Evolutionary conservation across 2,113 vertebrate genomes (phyloP), one percentile per base, ranked within the genome.

Genomic region (Epinephelus moara): DNA sequence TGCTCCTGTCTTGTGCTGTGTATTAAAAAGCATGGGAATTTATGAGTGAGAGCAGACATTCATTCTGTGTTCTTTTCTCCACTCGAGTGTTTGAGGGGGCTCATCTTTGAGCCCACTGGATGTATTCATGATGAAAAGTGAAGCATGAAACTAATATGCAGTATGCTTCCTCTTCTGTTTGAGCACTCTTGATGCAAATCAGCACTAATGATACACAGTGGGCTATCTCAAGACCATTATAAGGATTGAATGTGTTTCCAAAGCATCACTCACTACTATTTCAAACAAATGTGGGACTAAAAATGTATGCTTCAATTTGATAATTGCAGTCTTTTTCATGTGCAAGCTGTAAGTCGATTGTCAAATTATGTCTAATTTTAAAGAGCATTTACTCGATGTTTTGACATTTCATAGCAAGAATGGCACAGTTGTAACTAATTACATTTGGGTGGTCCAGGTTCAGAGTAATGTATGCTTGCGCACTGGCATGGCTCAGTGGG

Each of bases 121-220:
- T 78, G 64, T 25, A 17, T 85, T 71, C 1, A 13, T 73, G 69
- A 81, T 75, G 57, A 59, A 90, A 88, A 70, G 30, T 56, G 52
- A 70, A 74, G 78, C 70, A 81, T 63, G 56, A 47, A 85, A 77
- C 71, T 68, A 62, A 87, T 70, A 19, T 70, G 19, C 57, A 27
- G 15, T 17, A 25, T 53, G 45, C 57, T 72, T 78, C 70, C 68
- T 71, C 60, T 76, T 62, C n/a, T 72, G 79, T 82, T 63, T 19
- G 45, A 85, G 75, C 66, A 78, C 84, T 74, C 75, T 69, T 86
- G 70, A 90, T 93, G 86, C 86, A 92, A 91, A 93, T 85, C 75
- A 79, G 80, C 21, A 6, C 60, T 87, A 80, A 91, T 88, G 85
- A 88, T 72, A 62, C 74, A 82, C 86, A 75, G 64, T 13, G 61